Evolutionary conservation across 2,113 vertebrate genomes (phyloP).

Genomic region (Geococcyx californianus): DNA sequence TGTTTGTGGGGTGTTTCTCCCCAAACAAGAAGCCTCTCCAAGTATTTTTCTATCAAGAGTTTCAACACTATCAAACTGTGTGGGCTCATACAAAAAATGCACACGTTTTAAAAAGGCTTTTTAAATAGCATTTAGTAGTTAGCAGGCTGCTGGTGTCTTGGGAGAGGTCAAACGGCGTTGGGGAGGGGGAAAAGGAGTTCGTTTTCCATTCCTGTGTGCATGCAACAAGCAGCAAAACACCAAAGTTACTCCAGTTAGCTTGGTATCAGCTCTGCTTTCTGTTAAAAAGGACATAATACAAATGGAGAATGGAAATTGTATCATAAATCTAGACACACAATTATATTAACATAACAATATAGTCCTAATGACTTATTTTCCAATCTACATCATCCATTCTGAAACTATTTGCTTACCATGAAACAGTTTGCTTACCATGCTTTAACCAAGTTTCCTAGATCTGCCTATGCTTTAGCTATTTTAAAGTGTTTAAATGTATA

Average conservation of each 20-base stretch:
- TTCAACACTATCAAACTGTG: slow-evolving; percentile 69
- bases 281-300: slow-evolving; percentile 84
- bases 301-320: slow-evolving; percentile 80
- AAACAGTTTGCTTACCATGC: background rate
- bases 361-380: slow-evolving; percentile 22
- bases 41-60: slow-evolving; percentile 46
- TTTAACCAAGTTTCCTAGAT: background rate
- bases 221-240: slow-evolving; percentile 96
- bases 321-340: slow-evolving; percentile 75
- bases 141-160: slow-evolving; percentile 87
- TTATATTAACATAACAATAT: slow-evolving; percentile 71
- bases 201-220: slow-evolving; percentile 92
- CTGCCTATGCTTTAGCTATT: background rate
- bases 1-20: background rate
- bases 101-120: slow-evolving; percentile 71
- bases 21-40: slow-evolving; percentile 71
- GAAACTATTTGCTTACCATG: background rate
- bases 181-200: slow-evolving; percentile 84
- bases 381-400: background rate
- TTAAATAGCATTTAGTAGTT: slow-evolving; percentile 82
- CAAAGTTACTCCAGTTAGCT: slow-evolving; percentile 88
- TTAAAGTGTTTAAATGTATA: background rate
- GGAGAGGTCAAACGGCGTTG: slow-evolving; percentile 86
- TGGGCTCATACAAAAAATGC: slow-evolving; percentile 63
- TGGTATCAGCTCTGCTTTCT: slow-evolving; percentile 86